Evolutionary conservation across 2,113 vertebrate genomes (phyloP).

Genomic region (Apodemus speciosus): DNA sequence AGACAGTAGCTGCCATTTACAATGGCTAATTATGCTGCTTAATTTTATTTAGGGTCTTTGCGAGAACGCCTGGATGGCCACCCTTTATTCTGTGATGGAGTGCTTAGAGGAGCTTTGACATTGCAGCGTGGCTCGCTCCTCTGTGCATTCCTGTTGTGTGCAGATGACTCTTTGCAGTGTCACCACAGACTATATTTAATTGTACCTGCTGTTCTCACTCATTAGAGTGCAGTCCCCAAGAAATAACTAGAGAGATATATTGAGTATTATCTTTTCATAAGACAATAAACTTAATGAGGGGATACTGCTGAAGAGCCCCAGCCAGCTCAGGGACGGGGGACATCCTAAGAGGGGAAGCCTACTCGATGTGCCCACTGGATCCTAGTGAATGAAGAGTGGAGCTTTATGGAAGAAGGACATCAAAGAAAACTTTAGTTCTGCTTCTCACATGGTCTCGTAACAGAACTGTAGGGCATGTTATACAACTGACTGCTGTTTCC

Average conservation of each 20-base stretch:
- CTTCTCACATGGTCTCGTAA: neutral
- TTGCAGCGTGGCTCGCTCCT: neutral
- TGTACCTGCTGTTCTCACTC: constrained; percentile 71
- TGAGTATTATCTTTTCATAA: constrained; percentile 67
- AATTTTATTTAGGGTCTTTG: constrained; percentile 76
- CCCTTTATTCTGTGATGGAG: constrained; percentile 56
- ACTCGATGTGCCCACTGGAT: neutral
- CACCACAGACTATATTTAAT: constrained; percentile 34
- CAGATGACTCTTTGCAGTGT: constrained; percentile 39
- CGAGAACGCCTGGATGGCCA: constrained; percentile 66
- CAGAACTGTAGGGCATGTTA: too few relatives aligned
- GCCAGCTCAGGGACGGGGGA: neutral
- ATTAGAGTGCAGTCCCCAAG: constrained; percentile 28
- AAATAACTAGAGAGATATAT: constrained; percentile 63
- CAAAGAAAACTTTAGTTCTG: constrained; percentile 46
- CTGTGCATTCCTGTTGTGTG: constrained; percentile 30
- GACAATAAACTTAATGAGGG: constrained; percentile 65
- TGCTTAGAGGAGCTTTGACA: constrained; percentile 66
- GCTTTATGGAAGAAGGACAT: neutral
- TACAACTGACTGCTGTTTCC: neutral
- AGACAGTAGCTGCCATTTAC: constrained; percentile 47
- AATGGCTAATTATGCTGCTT: constrained; percentile 62
- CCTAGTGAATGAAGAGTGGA: constrained; percentile 9
- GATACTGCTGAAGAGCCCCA: neutral
- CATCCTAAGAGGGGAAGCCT: neutral